Percentiles rank a stretch among this genome's conserved stretches.
Conservation (phyloP, 2,888 invertebrate genomes). For the Cephonodes hylas region DNA sequence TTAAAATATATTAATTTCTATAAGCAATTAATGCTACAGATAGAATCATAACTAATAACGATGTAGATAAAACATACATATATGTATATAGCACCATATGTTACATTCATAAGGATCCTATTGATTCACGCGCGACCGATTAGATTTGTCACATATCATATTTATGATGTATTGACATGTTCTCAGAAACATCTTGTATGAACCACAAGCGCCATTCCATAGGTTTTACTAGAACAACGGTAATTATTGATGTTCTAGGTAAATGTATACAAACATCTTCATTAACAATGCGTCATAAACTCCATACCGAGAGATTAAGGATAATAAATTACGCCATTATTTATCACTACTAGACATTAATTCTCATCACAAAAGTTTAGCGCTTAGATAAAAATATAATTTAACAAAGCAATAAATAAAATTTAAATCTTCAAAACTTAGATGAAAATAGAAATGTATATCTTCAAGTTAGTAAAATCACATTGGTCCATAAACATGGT, state of each 20-base stretch:
- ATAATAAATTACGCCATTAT: background rate
- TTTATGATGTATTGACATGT: background rate
- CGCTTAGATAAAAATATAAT: too few relatives aligned
- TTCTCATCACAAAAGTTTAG: too few relatives aligned
- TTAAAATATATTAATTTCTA: too few relatives aligned
- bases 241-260: conserved; percentile 1
- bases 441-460: too few relatives aligned
- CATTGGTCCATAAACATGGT: too few relatives aligned
- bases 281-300: background rate
- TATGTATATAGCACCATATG: background rate
- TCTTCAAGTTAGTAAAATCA: too few relatives aligned
- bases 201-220: background rate
- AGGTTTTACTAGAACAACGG: background rate
- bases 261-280: background rate
- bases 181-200: background rate
- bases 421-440: too few relatives aligned
- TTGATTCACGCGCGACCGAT: background rate
- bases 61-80: too few relatives aligned
- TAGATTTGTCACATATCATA: background rate
- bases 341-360: too few relatives aligned
- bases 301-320: background rate
- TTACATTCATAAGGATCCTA: background rate
- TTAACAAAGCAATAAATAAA: too few relatives aligned
- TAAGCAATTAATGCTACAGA: too few relatives aligned
- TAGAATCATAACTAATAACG: too few relatives aligned